phyloP scores from a whole-genome alignment of 2,797 vertebrate species.

The Australoheros facetus region DNA sequence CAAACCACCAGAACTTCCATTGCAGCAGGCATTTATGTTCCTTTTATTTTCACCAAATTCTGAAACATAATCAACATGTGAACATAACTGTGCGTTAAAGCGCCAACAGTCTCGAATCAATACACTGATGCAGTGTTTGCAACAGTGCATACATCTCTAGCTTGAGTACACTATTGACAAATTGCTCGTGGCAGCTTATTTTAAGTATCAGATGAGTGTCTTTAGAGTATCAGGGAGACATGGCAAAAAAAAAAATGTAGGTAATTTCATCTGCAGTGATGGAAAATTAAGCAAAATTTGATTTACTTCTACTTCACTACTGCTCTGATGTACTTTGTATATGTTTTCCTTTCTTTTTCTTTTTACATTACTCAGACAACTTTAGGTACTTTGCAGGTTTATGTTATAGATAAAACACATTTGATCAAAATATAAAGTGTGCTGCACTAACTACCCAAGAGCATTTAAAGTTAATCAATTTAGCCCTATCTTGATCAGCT shows the following conservation, averaged over 20 bases:
- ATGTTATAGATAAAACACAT: neutral
- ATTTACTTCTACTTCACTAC: neutral
- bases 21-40: conserved; percentile 21
- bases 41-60: conserved; percentile 25
- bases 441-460: neutral
- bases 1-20: conserved; percentile 48
- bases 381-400: neutral
- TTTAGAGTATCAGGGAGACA: neutral
- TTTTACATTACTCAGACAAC: neutral
- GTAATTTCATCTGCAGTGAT: neutral
- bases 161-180: neutral
- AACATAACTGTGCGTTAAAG: neutral
- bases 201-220: neutral
- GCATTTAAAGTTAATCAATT: neutral
- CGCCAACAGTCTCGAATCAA: neutral
- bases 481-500: neutral
- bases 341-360: neutral
- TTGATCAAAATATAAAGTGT: neutral
- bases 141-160: neutral
- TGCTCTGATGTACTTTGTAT: neutral
- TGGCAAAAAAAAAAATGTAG: neutral
- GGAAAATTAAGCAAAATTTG: neutral
- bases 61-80: neutral
- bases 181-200: neutral
- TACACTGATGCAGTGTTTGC: neutral